These are phyloP conservation scores for Chionis minor DNA, from an alignment of 2,113 vertebrate genomes.

Conservation along the genomic window DNA sequence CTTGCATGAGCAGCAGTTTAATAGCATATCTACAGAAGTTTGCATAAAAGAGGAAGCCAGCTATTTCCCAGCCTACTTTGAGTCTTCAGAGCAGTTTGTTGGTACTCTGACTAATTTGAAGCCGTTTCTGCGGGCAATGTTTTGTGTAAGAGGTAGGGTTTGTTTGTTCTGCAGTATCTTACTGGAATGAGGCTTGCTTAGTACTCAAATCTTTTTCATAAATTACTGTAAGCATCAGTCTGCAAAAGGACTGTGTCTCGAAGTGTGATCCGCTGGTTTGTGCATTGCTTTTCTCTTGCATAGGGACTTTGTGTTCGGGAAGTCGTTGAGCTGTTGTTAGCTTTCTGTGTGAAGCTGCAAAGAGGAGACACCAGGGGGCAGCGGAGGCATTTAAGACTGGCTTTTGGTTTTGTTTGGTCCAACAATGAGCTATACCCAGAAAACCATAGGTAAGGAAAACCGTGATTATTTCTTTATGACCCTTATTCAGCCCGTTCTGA, in stretches of 20 bases:
- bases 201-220: background rate
- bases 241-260: background rate
- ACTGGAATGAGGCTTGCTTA: background rate
- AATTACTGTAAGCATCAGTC: background rate
- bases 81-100: background rate
- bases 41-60: background rate
- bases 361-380: slow-evolving; percentile 9
- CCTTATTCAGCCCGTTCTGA: background rate
- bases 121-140: background rate
- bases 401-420: background rate
- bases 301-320: background rate
- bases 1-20: background rate
- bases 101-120: background rate
- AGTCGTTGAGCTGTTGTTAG: background rate
- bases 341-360: background rate
- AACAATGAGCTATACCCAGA: background rate
- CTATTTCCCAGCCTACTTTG: background rate
- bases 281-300: fast-evolving
- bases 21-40: background rate
- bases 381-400: background rate
- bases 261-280: fast-evolving
- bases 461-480: background rate
- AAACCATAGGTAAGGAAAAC: background rate
- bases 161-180: background rate
- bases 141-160: background rate